These are phyloP conservation scores for Penaeus vannamei DNA, from an alignment of 1,140 invertebrate genomes.

Conservation along the genomic window DNA sequence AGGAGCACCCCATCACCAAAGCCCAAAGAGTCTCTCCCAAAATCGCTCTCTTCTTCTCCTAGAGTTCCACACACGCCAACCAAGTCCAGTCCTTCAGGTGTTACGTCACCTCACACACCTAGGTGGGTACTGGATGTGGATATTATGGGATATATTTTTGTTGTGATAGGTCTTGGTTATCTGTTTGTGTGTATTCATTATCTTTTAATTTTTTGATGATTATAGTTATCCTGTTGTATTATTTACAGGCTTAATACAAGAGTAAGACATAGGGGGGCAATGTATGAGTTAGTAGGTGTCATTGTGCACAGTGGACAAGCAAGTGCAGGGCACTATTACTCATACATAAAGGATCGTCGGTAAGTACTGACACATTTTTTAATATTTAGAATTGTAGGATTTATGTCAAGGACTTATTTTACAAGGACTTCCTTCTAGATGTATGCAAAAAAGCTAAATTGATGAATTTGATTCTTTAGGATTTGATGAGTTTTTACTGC, in stretches of 20 bases:
- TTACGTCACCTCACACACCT: not conserved
- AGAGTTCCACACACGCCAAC: not conserved
- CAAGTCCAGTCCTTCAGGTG: not conserved
- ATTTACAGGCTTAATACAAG: constrained; percentile 54
- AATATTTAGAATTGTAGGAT: too few species aligned
- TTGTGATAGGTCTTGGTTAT: constrained; percentile 18
- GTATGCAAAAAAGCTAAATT: too few species aligned
- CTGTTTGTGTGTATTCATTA: not conserved
- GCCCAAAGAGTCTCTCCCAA: too few species aligned
- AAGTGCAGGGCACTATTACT: constrained; percentile 79
- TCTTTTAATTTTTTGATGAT: not conserved
- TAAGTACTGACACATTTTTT: constrained; percentile 21
- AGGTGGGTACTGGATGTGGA: constrained; percentile 9
- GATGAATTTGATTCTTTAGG: too few species aligned
- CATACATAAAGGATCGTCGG: constrained; percentile 76
- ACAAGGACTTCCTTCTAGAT: too few species aligned
- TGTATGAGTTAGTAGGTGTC: constrained; percentile 76
- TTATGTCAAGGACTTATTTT: too few species aligned
- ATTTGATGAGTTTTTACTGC: too few species aligned
- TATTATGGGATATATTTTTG: not conserved
- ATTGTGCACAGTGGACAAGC: constrained; percentile 79
- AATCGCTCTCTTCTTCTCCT: not conserved
- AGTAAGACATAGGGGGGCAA: constrained; percentile 46
- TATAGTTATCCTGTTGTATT: constrained; percentile 34
- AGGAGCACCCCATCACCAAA: constrained; percentile 3